phyloP scores from a whole-genome alignment of 1,140 invertebrate species.

The Carposina sasakii region DNA sequence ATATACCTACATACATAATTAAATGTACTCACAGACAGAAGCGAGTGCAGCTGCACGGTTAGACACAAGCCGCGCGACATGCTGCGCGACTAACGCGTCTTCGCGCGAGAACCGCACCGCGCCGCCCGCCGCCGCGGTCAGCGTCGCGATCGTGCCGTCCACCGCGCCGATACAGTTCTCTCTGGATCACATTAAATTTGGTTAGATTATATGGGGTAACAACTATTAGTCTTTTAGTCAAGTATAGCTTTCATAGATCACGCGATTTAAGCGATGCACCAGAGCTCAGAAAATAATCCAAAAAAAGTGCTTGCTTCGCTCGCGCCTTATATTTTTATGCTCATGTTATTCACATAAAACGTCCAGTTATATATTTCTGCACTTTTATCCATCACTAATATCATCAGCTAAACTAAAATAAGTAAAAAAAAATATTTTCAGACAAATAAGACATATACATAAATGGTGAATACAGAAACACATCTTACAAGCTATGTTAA shows the following conservation, averaged over 20 bases:
- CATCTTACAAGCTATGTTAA: background rate
- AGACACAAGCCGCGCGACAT: slow-evolving; percentile 83
- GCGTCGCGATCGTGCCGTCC: slow-evolving; percentile 23
- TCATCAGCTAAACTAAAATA: too few species aligned
- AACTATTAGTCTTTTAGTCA: too few species aligned
- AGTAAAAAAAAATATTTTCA: background rate
- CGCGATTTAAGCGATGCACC: too few species aligned
- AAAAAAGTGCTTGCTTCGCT: too few species aligned
- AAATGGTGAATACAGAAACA: background rate
- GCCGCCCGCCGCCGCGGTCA: slow-evolving; percentile 23
- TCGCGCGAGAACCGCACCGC: slow-evolving; percentile 34
- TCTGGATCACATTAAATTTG: slow-evolving; percentile 22
- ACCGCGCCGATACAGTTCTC: slow-evolving; percentile 36
- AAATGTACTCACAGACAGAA: slow-evolving; percentile 77
- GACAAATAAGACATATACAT: background rate
- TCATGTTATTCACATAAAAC: too few species aligned
- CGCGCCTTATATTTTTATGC: too few species aligned
- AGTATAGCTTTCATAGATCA: too few species aligned
- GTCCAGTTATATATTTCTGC: too few species aligned
- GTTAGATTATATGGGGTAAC: too few species aligned
- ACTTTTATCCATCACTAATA: too few species aligned
- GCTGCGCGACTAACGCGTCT: slow-evolving; percentile 82
- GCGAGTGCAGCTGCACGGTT: slow-evolving; percentile 87
- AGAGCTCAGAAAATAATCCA: too few species aligned
- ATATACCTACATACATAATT: too few species aligned